These are phyloP conservation scores for Apodemus speciosus DNA, from an alignment of 2,113 vertebrate genomes.

Conservation along the genomic window DNA sequence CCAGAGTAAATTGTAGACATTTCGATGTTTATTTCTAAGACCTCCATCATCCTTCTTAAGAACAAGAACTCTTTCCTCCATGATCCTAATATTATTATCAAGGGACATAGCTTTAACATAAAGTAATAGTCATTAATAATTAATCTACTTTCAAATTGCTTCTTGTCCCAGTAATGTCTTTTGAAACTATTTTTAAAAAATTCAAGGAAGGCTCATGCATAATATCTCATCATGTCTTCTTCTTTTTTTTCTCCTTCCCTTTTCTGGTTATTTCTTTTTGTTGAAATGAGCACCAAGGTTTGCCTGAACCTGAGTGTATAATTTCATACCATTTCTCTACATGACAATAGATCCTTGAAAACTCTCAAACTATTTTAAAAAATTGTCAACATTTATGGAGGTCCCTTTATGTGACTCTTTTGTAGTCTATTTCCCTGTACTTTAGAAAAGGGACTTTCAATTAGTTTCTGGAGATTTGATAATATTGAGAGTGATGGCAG, in stretches of 20 bases:
- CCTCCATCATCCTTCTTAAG: neutral
- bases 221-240: neutral
- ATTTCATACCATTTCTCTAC: neutral
- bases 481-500: slow-evolving; percentile 1
- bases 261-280: slow-evolving; percentile 32
- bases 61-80: neutral
- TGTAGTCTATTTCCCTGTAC: neutral
- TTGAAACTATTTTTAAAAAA: slow-evolving; percentile 27
- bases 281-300: neutral
- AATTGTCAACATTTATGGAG: neutral
- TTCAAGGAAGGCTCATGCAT: slow-evolving; percentile 20
- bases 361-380: neutral
- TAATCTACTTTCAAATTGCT: slow-evolving; percentile 14
- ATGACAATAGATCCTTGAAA: neutral
- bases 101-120: slow-evolving; percentile 24
- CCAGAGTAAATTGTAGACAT: neutral
- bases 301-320: neutral
- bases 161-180: neutral
- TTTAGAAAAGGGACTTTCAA: neutral
- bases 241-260: neutral
- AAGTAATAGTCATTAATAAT: slow-evolving; percentile 30
- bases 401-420: neutral
- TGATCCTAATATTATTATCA: neutral
- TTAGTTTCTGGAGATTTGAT: slow-evolving; percentile 22
- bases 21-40: neutral